Percentiles rank a stretch among this genome's conserved stretches.
Conservation (phyloP, 2,888 invertebrate genomes). For the Limnephilus lunatus region DNA sequence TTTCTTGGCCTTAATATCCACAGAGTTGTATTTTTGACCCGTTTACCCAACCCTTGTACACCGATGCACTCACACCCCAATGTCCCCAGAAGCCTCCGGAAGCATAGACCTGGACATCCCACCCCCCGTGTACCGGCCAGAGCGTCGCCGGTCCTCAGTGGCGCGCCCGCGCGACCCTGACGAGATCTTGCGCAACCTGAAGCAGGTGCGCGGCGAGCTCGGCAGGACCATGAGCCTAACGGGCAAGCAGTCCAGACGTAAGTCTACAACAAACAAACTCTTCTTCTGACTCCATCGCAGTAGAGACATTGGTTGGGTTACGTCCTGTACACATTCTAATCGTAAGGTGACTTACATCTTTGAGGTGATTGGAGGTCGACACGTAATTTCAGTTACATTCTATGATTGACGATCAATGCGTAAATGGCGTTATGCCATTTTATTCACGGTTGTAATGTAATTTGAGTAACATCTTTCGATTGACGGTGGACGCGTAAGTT, state of each 20-base stretch:
- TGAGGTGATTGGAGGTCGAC: no score
- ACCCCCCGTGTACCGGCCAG: constrained; percentile 78
- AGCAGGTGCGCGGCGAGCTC: constrained; percentile 89
- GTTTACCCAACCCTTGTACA: neutral
- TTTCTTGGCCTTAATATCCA: neutral
- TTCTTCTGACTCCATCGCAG: no score
- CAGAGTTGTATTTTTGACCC: neutral
- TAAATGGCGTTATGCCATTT: no score
- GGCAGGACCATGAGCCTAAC: constrained; percentile 90
- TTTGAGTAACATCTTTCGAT: no score
- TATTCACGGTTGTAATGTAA: no score
- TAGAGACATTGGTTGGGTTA: no score
- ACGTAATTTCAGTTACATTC: no score
- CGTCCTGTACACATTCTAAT: no score
- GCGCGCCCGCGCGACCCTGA: constrained; percentile 88
- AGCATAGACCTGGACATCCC: constrained; percentile 75
- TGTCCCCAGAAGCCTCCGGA: constrained; percentile 65
- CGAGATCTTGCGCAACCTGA: constrained; percentile 88
- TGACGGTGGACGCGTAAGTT: no score
- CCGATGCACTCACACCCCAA: neutral
- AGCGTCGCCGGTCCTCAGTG: constrained; percentile 88
- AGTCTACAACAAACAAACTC: neutral
- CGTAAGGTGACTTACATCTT: no score
- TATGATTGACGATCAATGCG: no score
- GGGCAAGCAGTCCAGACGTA: constrained; percentile 78